Evolutionary conservation across 2,113 vertebrate genomes (phyloP).

Genomic region (Myodes glareolus): DNA sequence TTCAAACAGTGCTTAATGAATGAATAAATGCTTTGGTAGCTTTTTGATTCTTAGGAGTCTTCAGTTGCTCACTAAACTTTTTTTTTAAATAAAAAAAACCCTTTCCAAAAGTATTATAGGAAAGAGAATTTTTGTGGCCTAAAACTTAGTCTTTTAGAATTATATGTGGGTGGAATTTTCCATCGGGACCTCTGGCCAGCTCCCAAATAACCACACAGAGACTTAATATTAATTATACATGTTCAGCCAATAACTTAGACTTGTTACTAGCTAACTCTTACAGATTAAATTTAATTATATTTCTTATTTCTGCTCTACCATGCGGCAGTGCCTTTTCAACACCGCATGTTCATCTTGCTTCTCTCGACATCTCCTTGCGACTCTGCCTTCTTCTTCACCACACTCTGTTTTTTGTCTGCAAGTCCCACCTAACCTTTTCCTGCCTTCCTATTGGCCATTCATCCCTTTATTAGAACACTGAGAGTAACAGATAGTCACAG

Average conservation of each 20-base stretch:
- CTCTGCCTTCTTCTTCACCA: background rate
- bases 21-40: background rate
- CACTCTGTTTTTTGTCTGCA: background rate
- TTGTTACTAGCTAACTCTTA: background rate
- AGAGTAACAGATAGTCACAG: background rate
- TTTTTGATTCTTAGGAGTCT: background rate
- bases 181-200: background rate
- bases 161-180: background rate
- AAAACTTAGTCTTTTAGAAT: background rate
- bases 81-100: background rate
- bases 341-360: background rate
- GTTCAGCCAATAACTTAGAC: background rate
- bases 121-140: constrained; percentile 19
- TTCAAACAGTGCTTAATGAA: background rate
- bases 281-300: background rate
- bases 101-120: background rate
- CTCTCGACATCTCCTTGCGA: background rate
- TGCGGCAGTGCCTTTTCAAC: background rate
- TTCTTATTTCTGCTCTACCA: background rate
- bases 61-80: background rate
- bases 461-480: background rate
- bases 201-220: background rate
- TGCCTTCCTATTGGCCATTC: background rate
- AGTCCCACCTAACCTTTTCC: background rate
- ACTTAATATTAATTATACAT: background rate